A percentile compares a stretch with the other conserved stretches of the same genome.
phyloP scores from a whole-genome alignment of 2,888 invertebrate genomes.

The Steinernema hermaphroditum region DNA sequence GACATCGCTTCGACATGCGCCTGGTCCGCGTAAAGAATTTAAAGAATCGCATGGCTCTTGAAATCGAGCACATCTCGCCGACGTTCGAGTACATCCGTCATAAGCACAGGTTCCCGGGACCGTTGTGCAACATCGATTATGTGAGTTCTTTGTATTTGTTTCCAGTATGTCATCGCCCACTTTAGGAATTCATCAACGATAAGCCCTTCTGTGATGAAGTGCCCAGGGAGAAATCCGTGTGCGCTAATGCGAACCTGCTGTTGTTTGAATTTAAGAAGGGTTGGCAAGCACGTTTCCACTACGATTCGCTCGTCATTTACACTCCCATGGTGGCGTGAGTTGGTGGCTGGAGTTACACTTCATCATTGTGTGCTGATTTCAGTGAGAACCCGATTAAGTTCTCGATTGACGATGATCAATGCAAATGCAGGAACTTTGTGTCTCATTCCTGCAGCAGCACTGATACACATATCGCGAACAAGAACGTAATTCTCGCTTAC shows the following conservation, averaged over 20 bases:
- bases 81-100: not conserved
- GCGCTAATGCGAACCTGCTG: not conserved
- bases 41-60: not conserved
- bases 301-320: not conserved
- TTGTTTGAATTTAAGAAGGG: not conserved
- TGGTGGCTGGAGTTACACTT: too few species aligned
- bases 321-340: not conserved
- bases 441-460: too few species aligned
- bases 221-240: not conserved
- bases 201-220: not conserved
- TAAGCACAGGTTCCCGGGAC: not conserved
- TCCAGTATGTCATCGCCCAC: not conserved
- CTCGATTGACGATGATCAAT: too few species aligned
- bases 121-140: not conserved
- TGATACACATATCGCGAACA: not conserved
- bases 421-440: too few species aligned
- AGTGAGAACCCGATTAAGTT: too few species aligned
- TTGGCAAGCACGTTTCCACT: not conserved
- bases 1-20: not conserved
- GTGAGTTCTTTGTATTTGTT: not conserved
- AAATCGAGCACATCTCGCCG: not conserved
- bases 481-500: not conserved
- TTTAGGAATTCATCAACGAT: not conserved
- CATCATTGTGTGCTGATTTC: too few species aligned
- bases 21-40: not conserved